Evolutionary conservation across 2,797 vertebrate species (phyloP), one percentile per base, ranked within the genome.

Genomic region (Anguilla marmorata): DNA sequence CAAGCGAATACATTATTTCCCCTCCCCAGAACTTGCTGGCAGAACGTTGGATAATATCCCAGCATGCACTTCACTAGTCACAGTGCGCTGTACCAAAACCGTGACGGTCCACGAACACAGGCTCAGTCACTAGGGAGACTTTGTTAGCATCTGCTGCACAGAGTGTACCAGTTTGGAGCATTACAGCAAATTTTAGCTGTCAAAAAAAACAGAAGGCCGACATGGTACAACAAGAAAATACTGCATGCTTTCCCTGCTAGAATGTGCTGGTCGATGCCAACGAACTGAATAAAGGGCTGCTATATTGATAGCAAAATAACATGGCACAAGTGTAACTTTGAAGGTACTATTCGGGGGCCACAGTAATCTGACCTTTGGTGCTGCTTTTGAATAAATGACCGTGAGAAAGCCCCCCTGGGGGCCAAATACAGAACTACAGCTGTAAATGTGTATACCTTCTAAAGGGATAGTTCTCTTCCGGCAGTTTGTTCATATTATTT

Each of bases 341-440:
- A 82, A 9, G 19, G 11, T 45, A 11, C 74, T 79, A 37, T 50
- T 9, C 45, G n/a, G 45, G 19, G 14, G 84, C 50, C 56, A 85
- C 48, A 24, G 19, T 24, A 12, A 30, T 4, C 63, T 74, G 82
- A 74, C 50, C 19, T 19, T 54, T 30, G 37, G 21, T n/a, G 0
- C 87, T 14, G 19, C 60, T 8, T 50, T n/a, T 82, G 45, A 79
- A 48, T 37, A n/a, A 3, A 41, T 88, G n/a, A 56, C 66, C 50
- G 56, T 45, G 66, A 48, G 48, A 85, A 88, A 63, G 50, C 6
- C 45, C 87, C 80, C 30, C 80, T 33, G 45, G 80, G 1, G 87
- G 58, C 87, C 30, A 85, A 12, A 56, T 9, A 12, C 2, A 19
- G 48, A 37, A 84, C 58, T 8, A n/a, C 63, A 58, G n/a, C 48